Evolutionary conservation across 2,113 vertebrate species (phyloP).

Genomic region (Gavia stellata): DNA sequence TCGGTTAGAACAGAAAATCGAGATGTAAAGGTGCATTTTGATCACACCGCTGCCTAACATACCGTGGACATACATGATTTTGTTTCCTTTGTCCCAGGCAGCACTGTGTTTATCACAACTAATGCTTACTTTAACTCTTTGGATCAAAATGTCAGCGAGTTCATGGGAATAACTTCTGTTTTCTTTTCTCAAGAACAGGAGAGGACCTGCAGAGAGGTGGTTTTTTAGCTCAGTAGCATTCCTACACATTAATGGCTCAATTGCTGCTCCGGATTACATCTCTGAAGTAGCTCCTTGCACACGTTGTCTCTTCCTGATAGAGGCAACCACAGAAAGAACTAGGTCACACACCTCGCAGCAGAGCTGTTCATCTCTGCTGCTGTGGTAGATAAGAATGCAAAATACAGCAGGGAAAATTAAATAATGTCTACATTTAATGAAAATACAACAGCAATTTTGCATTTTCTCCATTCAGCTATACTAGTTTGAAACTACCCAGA

Average conservation of each 20-base stretch:
- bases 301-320: background rate
- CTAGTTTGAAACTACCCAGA: accelerated
- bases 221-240: background rate
- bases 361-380: background rate
- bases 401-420: background rate
- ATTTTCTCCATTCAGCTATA: background rate
- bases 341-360: background rate
- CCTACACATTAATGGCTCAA: background rate
- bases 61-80: background rate
- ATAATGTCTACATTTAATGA: background rate
- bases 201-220: background rate
- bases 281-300: background rate
- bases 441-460: background rate
- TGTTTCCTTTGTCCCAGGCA: background rate
- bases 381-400: background rate
- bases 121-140: background rate
- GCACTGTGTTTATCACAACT: background rate
- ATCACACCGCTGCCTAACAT: background rate
- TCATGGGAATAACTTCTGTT: background rate
- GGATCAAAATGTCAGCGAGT: background rate
- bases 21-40: background rate
- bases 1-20: background rate
- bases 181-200: background rate
- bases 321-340: background rate
- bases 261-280: background rate